Conservation (phyloP, 1,140 invertebrate genomes). For the Aphelenchoides besseyi region DNA sequence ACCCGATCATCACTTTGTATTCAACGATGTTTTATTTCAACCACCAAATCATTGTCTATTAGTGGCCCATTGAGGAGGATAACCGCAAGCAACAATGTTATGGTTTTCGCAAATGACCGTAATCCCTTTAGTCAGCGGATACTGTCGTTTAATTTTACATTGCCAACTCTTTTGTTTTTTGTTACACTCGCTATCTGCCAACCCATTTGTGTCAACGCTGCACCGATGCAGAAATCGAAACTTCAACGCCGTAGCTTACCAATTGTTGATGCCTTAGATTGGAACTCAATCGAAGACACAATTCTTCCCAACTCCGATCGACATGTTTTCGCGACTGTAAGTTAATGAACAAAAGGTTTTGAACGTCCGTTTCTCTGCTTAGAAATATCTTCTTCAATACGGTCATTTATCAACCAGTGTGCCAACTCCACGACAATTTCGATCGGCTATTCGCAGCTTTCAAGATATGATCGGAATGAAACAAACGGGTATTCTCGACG, state of each 20-base stretch:
- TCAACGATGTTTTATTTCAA: too few species aligned
- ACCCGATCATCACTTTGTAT: too few species aligned
- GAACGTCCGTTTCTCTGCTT: conserved; percentile 15
- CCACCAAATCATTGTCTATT: too few species aligned
- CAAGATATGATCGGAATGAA: conserved; percentile 41
- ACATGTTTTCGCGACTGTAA: conserved; percentile 18
- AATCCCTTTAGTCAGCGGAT: too few species aligned
- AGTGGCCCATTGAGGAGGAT: too few species aligned
- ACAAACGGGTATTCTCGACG: conserved; percentile 39
- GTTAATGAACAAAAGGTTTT: background rate
- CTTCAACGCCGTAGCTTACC: background rate
- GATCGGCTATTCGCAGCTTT: conserved; percentile 27
- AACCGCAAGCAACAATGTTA: background rate
- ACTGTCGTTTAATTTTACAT: background rate
- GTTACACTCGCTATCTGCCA: background rate
- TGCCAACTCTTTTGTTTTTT: background rate
- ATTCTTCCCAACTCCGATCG: background rate
- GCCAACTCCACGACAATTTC: conserved; percentile 42
- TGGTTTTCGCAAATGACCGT: too few species aligned
- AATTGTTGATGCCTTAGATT: background rate
- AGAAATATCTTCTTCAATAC: conserved; percentile 45
- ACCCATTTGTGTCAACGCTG: background rate
- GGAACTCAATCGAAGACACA: background rate
- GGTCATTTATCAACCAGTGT: conserved; percentile 33
- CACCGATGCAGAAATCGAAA: conserved; percentile 10